Base-by-base conservation (phyloP, 2,888 invertebrate genomes). In the Zaprionus bogoriensis region DNA sequence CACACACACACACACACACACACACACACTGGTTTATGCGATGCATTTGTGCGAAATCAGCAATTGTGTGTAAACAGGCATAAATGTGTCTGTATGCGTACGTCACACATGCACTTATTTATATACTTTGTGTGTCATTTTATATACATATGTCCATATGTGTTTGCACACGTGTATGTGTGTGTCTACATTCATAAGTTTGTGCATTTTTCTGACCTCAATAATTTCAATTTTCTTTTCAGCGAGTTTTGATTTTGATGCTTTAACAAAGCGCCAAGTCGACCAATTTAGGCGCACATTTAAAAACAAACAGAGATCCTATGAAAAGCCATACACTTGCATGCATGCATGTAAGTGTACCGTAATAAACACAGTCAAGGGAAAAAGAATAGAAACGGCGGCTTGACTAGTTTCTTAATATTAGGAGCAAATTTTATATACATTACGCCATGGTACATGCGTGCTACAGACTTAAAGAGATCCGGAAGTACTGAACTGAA, bases 261-360 rank as follows among this genome's bases (percentile, higher is more conserved):
- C 57, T 72, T 72, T 67, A 57, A 68, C 30, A 59, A 50, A 57
- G 52, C 64, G 60, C 54, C 38, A 61, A 69, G 61, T 70, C 50
- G 57, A 70, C 53, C 42, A 38, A 70, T 50, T 70, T 66, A 57
- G 57, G 22, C 50, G 32, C 45, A 70, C 61, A 70, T 66, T 52
- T 50, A 46, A 70, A 70, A 46, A 19, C 60, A 66, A 65, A 53
- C 50, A 63, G 44, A 60, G 50, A 30, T 2, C 38, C n/a, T n/a
- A 47, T n/a, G 38, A 32, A 28, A 14, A 27, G 32, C 3, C 10
- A 28, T 1, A 25, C 17, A 42, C 19, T 7, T 28, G 1, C 45
- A 36, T 22, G 4, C 9, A 45, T 20, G 41, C 42, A n/a, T 27
- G 5, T 20, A 27, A 36, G 3, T 32, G 17, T 9, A 32, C n/a